phyloP scores from a whole-genome alignment of 1,140 invertebrate species.

The Sitophilus oryzae region DNA sequence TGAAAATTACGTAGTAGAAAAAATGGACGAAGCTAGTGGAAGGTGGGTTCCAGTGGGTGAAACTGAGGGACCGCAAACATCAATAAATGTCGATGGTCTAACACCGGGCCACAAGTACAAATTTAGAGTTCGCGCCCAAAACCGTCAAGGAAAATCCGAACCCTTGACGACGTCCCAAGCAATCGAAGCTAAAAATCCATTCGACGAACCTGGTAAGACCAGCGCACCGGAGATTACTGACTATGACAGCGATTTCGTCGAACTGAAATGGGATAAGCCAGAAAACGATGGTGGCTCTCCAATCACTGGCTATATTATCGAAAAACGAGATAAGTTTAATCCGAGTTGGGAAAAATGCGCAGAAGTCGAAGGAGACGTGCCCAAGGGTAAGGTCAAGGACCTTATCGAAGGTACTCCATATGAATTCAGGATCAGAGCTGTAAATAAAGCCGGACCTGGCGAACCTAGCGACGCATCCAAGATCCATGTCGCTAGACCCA shows the following conservation, averaged over 20 bases:
- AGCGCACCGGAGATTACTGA: conserved; percentile 84
- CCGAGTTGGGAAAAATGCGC: conserved; percentile 84
- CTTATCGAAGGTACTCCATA: conserved; percentile 87
- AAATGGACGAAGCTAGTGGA: conserved; percentile 87
- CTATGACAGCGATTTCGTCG: conserved; percentile 90
- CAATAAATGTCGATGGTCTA: conserved; percentile 68
- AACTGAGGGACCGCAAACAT: conserved; percentile 73
- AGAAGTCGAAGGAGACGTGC: conserved; percentile 76
- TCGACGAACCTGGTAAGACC: conserved; percentile 76
- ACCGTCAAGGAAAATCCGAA: conserved; percentile 93
- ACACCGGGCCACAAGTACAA: conserved; percentile 91
- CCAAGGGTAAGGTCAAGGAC: conserved; percentile 75
- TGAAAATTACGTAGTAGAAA: conserved; percentile 89
- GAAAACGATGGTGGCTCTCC: conserved; percentile 80
- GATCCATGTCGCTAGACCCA: conserved; percentile 84
- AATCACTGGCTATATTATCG: conserved; percentile 89
- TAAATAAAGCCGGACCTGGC: conserved; percentile 91
- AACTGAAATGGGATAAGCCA: conserved; percentile 88
- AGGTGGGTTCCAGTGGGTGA: conserved; percentile 90
- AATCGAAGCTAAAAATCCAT: conserved; percentile 98
- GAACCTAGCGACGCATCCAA: conserved; percentile 84
- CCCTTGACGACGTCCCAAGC: conserved; percentile 81
- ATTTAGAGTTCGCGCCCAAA: conserved; percentile 91
- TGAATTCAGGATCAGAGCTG: conserved; percentile 89
- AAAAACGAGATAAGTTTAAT: conserved; percentile 89